Base-by-base conservation (phyloP, 1,140 invertebrate species). In the Homalodisca vitripennis region DNA sequence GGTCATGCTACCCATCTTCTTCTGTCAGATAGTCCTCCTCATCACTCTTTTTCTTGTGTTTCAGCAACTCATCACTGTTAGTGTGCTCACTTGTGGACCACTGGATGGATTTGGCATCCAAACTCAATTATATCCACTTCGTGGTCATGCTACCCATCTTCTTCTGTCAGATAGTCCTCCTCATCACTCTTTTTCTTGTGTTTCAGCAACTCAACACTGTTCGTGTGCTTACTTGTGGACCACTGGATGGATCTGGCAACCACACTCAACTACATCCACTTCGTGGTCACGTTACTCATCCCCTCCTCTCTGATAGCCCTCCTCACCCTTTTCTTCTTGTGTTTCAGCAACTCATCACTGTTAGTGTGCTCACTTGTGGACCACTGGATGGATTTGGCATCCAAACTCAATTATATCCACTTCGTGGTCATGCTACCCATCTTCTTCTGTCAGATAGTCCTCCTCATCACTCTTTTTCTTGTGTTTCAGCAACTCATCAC, bases 91-190 rank as follows among this genome's bases (percentile, higher is more conserved):
- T 83, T 0, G 78, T 84, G 63, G 70, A 74, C 1, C 74, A 80
- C 10, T 84, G 82, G 76, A 73, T 79, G 17, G 73, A 75, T 1
- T 71, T 82, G 53, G 86, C 87, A 20, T 82, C 80, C 6, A 79
- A 85, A 2, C 84, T 91, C 71, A 93, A 92, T 73, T 80, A 85
- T 69, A 79, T 88, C 55, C 92, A 94, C 77, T 88, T 87, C 0
- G 74, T 88, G 26, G 69, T 91, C 0, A 90, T 91, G 0, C 87
- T 92, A 70, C 82, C 88, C 0, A 70, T 92, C 26, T 92, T 92
- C 0, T 84, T 92, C 67, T 79, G 83, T 10, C 76, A 88, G 29
- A 92, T 93, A 60, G 82, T 89, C 0, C 76, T 87, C 0, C 80
- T 94, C 69, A 93, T 93, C 74, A 79, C 85, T 1, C 48, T 88